These are phyloP conservation scores for Sapayoa aenigma DNA, from an alignment of 2,113 vertebrate genomes.

Conservation along the genomic window DNA sequence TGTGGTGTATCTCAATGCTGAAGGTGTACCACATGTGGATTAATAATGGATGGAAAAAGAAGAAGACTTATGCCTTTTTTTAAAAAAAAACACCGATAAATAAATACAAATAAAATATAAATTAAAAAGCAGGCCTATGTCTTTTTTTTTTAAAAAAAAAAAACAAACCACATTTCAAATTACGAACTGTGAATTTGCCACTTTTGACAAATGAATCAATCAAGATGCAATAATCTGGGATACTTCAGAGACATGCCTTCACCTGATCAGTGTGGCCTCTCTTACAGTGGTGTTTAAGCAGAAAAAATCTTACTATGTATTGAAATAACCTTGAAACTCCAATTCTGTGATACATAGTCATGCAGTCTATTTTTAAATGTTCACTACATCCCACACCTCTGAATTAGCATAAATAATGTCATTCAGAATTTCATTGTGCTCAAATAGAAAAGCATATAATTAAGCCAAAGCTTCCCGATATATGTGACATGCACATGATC, in stretches of 20 bases:
- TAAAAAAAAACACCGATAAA: too few species aligned
- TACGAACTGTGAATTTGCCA: rapidly evolving
- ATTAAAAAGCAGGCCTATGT: too few species aligned
- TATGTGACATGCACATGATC: neutral
- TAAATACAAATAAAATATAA: too few species aligned
- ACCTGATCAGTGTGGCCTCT: neutral
- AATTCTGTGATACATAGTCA: neutral
- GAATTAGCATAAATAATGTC: conserved; percentile 23
- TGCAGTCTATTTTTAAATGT: conserved; percentile 1
- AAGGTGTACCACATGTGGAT: neutral
- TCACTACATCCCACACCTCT: neutral
- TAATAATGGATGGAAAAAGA: neutral
- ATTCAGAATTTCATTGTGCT: neutral
- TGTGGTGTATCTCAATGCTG: neutral
- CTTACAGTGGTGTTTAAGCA: neutral
- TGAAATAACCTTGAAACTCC: conserved; percentile 36
- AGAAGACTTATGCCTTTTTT: rapidly evolving
- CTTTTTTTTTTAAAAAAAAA: neutral
- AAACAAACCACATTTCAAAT: neutral
- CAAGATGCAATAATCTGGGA: neutral
- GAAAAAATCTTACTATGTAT: neutral
- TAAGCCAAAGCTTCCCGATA: neutral
- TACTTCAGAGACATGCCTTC: neutral
- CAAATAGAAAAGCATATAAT: neutral
- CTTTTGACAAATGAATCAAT: neutral